A percentile compares a stretch with the other conserved stretches of the same genome.
phyloP scores from a whole-genome alignment of 1,140 invertebrate species.

The Drosophila pallidifrons region DNA sequence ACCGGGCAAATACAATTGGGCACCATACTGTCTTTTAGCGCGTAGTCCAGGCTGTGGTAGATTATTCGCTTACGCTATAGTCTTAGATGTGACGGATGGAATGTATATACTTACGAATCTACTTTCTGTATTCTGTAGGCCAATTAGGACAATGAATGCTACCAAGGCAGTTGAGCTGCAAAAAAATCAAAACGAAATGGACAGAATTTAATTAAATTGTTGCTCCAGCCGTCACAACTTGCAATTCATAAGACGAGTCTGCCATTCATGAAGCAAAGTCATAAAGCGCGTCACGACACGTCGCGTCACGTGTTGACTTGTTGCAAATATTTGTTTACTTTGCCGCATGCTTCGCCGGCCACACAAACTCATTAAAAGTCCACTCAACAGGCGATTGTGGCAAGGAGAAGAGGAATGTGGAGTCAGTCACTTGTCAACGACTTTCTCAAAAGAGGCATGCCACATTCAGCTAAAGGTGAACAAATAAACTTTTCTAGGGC shows the following conservation, averaged over 20 bases:
- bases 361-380: slow-evolving; percentile 60
- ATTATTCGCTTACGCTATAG: no score
- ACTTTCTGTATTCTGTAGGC: slow-evolving; percentile 69
- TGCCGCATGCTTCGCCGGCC: slow-evolving; percentile 61
- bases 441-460: slow-evolving; percentile 63
- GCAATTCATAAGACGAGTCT: neutral
- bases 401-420: neutral
- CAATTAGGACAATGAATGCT: slow-evolving; percentile 76
- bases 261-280: slow-evolving; percentile 55
- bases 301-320: slow-evolving; percentile 75
- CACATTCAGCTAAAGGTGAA: slow-evolving; percentile 63
- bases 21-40: slow-evolving; percentile 91
- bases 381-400: slow-evolving; percentile 8
- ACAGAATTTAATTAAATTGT: slow-evolving; percentile 53
- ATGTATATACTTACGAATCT: slow-evolving; percentile 79
- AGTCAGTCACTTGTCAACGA: slow-evolving; percentile 54
- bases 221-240: slow-evolving; percentile 15
- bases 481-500: slow-evolving; percentile 76
- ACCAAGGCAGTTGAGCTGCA: slow-evolving; percentile 84
- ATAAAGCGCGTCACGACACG: neutral
- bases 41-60: slow-evolving; percentile 86
- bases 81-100: no score
- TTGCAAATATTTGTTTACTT: slow-evolving; percentile 78
- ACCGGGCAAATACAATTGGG: slow-evolving; percentile 88
- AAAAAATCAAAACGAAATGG: slow-evolving; percentile 26